phyloP scores from a whole-genome alignment of 2,797 vertebrate species.

The Neoniphon sammara region DNA sequence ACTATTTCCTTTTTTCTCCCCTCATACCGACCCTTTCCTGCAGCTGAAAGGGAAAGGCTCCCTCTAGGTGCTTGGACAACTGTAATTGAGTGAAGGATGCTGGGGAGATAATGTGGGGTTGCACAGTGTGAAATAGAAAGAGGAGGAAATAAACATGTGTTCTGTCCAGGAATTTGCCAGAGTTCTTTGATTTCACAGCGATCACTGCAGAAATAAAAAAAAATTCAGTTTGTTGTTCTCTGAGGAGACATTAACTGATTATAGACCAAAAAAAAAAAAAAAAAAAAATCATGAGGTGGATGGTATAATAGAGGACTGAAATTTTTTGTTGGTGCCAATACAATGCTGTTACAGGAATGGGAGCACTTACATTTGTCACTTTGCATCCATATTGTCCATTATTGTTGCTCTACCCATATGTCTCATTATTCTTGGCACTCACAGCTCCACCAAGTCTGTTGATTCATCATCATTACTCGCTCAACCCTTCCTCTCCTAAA shows the following conservation, averaged over 20 bases:
- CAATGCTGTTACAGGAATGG: conserved; percentile 4
- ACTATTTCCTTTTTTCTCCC: background rate
- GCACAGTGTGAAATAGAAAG: no score
- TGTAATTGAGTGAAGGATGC: conserved; percentile 13
- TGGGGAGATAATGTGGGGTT: no score
- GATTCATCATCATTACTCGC: conserved; percentile 64
- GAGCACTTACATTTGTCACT: conserved; percentile 11
- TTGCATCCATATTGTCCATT: conserved; percentile 39
- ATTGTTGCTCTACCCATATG: conserved; percentile 44
- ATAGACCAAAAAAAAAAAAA: background rate
- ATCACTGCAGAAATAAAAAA: conserved; percentile 15
- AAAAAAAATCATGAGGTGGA: conserved; percentile 17
- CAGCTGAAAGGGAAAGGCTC: conserved; percentile 25
- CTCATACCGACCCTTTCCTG: background rate
- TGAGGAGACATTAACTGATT: background rate
- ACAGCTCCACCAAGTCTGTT: conserved; percentile 41
- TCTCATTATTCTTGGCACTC: conserved; percentile 61
- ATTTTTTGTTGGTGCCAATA: background rate
- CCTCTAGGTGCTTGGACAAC: background rate
- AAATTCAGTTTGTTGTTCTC: conserved; percentile 20
- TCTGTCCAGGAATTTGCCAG: background rate
- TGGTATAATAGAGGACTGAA: background rate
- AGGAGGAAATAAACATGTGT: background rate
- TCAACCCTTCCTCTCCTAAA: conserved; percentile 32
- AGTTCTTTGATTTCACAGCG: conserved; percentile 17